Conservation (phyloP, 2,888 invertebrate species). For the Morpho helenor region DNA sequence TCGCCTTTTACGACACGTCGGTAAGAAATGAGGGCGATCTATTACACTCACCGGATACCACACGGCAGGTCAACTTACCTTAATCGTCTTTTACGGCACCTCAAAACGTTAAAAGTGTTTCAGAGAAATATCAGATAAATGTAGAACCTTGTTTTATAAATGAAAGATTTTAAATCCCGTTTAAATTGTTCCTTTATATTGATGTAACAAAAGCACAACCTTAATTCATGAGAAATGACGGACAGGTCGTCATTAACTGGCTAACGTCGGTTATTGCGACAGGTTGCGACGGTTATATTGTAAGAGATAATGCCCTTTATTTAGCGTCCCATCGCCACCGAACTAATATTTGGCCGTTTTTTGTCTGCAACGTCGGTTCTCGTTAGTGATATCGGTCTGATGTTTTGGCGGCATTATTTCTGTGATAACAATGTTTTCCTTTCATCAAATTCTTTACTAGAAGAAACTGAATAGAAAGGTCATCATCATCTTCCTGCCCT, state of each 20-base stretch:
- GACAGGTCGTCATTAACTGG: conserved; percentile 56
- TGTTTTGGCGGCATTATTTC: conserved; percentile 28
- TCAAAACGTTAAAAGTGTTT: too few species aligned
- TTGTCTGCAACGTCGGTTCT: conserved; percentile 49
- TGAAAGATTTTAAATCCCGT: too few species aligned
- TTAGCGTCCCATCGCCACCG: conserved; percentile 44
- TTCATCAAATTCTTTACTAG: conserved; percentile 20
- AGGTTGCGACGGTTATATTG: conserved; percentile 61
- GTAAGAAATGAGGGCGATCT: too few species aligned
- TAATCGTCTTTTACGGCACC: too few species aligned
- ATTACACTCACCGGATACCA: too few species aligned
- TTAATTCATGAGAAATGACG: conserved; percentile 44
- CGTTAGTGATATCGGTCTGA: conserved; percentile 34
- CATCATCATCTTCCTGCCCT: too few species aligned
- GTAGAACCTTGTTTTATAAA: too few species aligned
- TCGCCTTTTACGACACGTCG: too few species aligned
- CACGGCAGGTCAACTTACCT: too few species aligned
- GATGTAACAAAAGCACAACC: conserved; percentile 8
- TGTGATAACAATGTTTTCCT: conserved; percentile 20
- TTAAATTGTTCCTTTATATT: too few species aligned
- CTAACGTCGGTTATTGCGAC: conserved; percentile 56
- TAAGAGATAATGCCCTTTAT: conserved; percentile 63
- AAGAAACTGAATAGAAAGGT: too few species aligned
- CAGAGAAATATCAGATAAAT: too few species aligned
- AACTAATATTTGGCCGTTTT: conserved; percentile 59